Conservation (phyloP, 2,113 vertebrate genomes). For the Calyptommatus sinebrachiatus region DNA sequence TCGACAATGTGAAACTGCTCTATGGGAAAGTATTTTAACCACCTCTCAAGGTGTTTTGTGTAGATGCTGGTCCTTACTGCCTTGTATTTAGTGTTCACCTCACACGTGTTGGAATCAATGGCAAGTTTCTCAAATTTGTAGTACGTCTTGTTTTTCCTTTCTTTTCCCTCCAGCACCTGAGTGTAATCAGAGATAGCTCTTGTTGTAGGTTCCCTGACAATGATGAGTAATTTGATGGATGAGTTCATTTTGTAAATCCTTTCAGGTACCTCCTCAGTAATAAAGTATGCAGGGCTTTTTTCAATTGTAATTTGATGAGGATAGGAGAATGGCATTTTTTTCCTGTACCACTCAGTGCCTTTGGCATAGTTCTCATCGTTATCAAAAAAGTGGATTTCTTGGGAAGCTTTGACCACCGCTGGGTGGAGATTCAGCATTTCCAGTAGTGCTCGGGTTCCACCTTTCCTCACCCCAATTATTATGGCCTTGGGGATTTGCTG, state of each 20-base stretch:
- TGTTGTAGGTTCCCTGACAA: conserved; percentile 93
- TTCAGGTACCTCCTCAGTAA: conserved; percentile 94
- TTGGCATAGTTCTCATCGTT: conserved; percentile 92
- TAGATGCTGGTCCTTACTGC: conserved; percentile 96
- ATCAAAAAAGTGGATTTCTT: conserved; percentile 98
- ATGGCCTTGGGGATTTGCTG: conserved; percentile 94
- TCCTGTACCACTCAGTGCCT: conserved; percentile 92
- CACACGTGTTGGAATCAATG: conserved; percentile 85
- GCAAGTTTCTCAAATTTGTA: conserved; percentile 94
- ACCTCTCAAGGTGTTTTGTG: conserved; percentile 93
- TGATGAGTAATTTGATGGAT: conserved; percentile 92
- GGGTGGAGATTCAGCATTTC: conserved; percentile 98
- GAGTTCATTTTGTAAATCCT: conserved; percentile 98
- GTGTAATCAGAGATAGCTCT: conserved; percentile 96
- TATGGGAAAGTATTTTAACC: conserved; percentile 92
- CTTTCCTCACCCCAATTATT: conserved; percentile 94
- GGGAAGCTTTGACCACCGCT: conserved; percentile 93
- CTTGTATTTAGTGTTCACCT: conserved; percentile 97
- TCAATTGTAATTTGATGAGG: conserved; percentile 96
- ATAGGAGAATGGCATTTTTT: conserved; percentile 96
- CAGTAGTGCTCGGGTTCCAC: conserved; percentile 90
- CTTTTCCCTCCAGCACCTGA: conserved; percentile 94
- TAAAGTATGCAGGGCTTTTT: conserved; percentile 96
- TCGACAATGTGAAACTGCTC: conserved; percentile 96
- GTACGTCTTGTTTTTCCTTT: conserved; percentile 95